phyloP scores from a whole-genome alignment of 2,888 invertebrate species.

The Mythimna impura region DNA sequence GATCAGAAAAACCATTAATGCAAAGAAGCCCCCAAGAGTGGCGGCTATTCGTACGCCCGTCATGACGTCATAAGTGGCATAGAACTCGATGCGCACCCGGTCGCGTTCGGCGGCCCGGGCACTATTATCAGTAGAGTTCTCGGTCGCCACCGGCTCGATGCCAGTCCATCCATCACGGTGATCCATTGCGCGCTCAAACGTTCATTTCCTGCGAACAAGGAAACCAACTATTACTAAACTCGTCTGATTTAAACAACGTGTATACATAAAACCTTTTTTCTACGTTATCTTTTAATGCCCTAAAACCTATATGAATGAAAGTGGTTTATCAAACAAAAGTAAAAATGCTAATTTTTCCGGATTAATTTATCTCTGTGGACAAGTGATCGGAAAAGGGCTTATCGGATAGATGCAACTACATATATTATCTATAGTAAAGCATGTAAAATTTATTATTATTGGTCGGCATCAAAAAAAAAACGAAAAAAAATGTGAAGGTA shows the following conservation, averaged over 20 bases:
- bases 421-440: not conserved
- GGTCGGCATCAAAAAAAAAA: not conserved
- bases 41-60: conserved; percentile 97
- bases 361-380: conserved; percentile 21
- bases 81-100: conserved; percentile 94
- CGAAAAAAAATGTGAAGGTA: not conserved
- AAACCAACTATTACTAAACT: conserved; percentile 46
- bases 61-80: conserved; percentile 98
- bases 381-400: conserved; percentile 10
- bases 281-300: conserved; percentile 22
- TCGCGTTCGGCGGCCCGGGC: conserved; percentile 91
- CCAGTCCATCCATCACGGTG: conserved; percentile 85
- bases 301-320: conserved; percentile 1
- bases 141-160: conserved; percentile 78
- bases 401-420: not conserved
- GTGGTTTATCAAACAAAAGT: conserved; percentile 15
- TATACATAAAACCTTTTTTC: conserved; percentile 26
- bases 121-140: conserved; percentile 82
- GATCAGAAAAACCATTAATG: conserved; percentile 97
- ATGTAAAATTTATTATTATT: not conserved
- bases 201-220: conserved; percentile 87
- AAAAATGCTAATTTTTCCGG: not conserved
- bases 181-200: conserved; percentile 87
- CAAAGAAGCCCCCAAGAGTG: conserved; percentile 97
- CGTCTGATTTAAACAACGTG: conserved; percentile 10